Evolutionary conservation across 2,113 vertebrate genomes (phyloP), one percentile per base, ranked within the genome.

Genomic region (Alectura lathami): DNA sequence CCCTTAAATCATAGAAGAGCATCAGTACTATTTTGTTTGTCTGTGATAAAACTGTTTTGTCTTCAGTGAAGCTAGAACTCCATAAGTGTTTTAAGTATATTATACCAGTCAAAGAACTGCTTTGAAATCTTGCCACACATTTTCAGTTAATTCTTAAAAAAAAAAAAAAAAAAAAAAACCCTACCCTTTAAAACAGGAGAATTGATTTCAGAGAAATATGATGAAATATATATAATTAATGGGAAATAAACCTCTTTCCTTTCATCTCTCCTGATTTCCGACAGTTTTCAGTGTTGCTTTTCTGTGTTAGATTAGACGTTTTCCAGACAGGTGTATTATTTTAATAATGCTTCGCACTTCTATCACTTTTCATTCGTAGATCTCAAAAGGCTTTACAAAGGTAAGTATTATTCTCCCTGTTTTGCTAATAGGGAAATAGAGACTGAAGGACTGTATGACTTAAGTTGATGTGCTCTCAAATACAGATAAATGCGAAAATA

Each of bases 311-410:
- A 47, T 51, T 38, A 83, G 78, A 66, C 0, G 0, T 40, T 95
- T 88, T 92, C n/a, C 50, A 88, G 83, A 74, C 5, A 57, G 60
- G 27, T 83, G 17, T 94, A 79, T 90, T 96, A 70, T 70, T 91
- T 62, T 73, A 94, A 73, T 95, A 93, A 86, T 95, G 32, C 73
- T 91, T 84, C 3, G 1, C 56, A 66, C 83, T 94, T 94, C 21
- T 91, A 87, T 77, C 29, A 47, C 91, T 95, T 95, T 83, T 87
- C 36, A 91, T 95, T 51, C 89, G 85, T 96, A 96, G 89, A 96
- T 86, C 48, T 94, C 91, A 96, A 94, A 96, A 93, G 69, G 79
- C 79, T 95, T 94, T 96, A 88, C 87, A 40, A 79, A 75, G 66
- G 87, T 96, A 89, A 96, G 94, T 89, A 86, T 69, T 89, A 42